These are phyloP conservation scores for Dolichallabes microphthalmus DNA, from an alignment of 2,113 vertebrate genomes.

Conservation along the genomic window DNA sequence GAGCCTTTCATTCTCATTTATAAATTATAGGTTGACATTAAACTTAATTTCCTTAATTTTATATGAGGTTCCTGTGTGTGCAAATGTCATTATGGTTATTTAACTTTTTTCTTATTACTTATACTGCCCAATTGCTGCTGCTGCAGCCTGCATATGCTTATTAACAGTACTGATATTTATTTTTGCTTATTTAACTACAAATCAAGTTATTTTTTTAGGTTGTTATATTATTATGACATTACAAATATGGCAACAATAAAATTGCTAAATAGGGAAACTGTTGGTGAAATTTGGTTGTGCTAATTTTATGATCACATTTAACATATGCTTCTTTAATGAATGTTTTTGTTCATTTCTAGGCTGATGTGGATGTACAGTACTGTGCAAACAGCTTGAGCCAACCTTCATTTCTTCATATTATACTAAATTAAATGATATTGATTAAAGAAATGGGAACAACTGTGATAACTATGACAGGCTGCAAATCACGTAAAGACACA, in stretches of 20 bases:
- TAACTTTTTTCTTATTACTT: background rate
- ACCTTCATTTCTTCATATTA: too few relatives aligned
- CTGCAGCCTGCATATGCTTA: background rate
- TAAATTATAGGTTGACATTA: slow-evolving; percentile 22
- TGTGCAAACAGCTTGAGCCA: background rate
- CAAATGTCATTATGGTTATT: background rate
- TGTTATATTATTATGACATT: background rate
- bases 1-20: slow-evolving; percentile 18
- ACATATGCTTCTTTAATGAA: background rate
- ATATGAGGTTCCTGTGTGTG: background rate
- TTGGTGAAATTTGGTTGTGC: background rate
- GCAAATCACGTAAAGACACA: too few relatives aligned
- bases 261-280: background rate
- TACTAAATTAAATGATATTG: too few relatives aligned
- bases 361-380: background rate
- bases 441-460: too few relatives aligned
- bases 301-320: background rate
- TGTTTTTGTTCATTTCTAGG: background rate
- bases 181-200: background rate
- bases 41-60: slow-evolving; percentile 17
- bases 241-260: background rate
- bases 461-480: too few relatives aligned
- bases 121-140: background rate
- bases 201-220: background rate
- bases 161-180: background rate